Evolutionary conservation across 2,797 vertebrate genomes (phyloP).

Genomic region (Pogonophryne albipinna): DNA sequence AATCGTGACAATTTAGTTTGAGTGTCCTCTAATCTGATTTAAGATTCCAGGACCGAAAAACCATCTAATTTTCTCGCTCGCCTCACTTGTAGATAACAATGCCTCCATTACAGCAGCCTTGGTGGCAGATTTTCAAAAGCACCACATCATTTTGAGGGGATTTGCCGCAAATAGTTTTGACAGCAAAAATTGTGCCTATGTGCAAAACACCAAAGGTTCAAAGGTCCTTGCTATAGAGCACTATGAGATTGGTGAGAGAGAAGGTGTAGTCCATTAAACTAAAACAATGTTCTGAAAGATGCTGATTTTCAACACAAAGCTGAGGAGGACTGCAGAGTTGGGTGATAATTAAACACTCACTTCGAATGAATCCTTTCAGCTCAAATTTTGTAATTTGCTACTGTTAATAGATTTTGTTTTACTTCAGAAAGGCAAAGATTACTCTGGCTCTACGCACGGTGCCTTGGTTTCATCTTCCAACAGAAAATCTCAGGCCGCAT

Average conservation of each 20-base stretch:
- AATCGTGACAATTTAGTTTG: conserved; percentile 2
- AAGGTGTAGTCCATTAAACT: background rate
- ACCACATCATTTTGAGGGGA: background rate
- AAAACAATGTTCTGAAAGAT: background rate
- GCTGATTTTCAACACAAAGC: background rate
- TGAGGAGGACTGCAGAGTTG: background rate
- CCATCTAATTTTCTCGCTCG: background rate
- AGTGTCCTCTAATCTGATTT: conserved; percentile 40
- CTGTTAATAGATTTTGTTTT: too few relatives aligned
- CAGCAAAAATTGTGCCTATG: background rate
- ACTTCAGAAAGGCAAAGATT: background rate
- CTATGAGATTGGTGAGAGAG: background rate
- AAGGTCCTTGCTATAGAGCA: background rate
- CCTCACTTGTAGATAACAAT: conserved; percentile 28
- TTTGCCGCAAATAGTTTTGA: background rate
- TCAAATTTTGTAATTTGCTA: too few relatives aligned
- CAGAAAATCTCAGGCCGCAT: conserved; percentile 17
- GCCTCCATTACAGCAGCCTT: conserved; percentile 29
- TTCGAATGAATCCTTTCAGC: too few relatives aligned
- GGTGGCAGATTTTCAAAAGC: conserved; percentile 8
- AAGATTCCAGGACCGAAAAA: conserved; percentile 34
- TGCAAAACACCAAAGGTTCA: background rate
- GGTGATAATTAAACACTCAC: background rate
- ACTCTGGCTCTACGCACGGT: background rate
- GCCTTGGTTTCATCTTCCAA: background rate